phyloP scores from a whole-genome alignment of 2,888 invertebrate species.

The Podotricha telesiphe region DNA sequence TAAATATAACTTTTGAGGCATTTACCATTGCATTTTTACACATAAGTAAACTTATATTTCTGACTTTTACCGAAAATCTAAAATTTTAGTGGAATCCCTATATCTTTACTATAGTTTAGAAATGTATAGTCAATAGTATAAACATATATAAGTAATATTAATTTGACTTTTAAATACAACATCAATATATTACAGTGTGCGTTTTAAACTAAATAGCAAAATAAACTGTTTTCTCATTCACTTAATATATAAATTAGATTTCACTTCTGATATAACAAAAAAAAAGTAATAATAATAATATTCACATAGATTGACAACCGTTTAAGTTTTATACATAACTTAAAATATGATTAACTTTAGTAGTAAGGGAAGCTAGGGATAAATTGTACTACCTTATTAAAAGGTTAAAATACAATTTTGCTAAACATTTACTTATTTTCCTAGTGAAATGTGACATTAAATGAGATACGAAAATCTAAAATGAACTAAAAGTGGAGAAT shows the following conservation, averaged over 20 bases:
- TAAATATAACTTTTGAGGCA: too few relatives aligned
- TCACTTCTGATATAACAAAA: neutral
- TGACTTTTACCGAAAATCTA: neutral
- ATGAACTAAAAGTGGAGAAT: too few relatives aligned
- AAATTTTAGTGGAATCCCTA: too few relatives aligned
- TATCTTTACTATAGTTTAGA: too few relatives aligned
- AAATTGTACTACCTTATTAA: neutral
- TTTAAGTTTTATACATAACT: neutral
- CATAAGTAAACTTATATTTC: neutral
- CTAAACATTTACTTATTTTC: too few relatives aligned
- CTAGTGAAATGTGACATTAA: too few relatives aligned
- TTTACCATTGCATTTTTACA: too few relatives aligned
- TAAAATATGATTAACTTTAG: neutral
- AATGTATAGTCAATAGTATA: too few relatives aligned
- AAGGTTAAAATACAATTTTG: too few relatives aligned
- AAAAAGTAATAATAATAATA: neutral
- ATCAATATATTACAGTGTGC: neutral
- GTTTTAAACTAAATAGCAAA: conserved; percentile 1
- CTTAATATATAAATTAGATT: neutral
- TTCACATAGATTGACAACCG: conserved; percentile 10
- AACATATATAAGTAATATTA: too few relatives aligned
- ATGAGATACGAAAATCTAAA: too few relatives aligned
- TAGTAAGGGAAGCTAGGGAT: neutral
- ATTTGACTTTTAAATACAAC: neutral
- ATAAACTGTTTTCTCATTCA: neutral